Evolutionary conservation across 2,888 invertebrate species (phyloP).

Genomic region (Lasioglossum calceatum): DNA sequence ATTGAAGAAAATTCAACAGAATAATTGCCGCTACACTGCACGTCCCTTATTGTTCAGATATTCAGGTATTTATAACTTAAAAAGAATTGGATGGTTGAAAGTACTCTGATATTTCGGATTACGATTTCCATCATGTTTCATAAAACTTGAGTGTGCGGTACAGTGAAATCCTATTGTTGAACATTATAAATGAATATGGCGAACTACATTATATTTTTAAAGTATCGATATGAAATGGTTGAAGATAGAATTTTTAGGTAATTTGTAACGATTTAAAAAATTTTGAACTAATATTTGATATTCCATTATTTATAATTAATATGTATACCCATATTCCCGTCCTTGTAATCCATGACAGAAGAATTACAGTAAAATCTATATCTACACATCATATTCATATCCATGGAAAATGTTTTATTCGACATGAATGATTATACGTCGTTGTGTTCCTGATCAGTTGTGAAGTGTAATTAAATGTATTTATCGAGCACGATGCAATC

Average conservation of each 20-base stretch:
- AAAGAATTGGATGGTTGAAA: neutral
- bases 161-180: neutral
- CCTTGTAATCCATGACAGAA: neutral
- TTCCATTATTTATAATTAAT: neutral
- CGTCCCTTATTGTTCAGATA: neutral
- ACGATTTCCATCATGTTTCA: neutral
- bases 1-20: neutral
- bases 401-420: neutral
- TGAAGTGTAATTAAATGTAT: neutral
- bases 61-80: neutral
- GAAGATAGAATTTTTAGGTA: neutral
- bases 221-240: neutral
- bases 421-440: neutral
- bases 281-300: neutral
- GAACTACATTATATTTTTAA: neutral
- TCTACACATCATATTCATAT: neutral
- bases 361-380: neutral
- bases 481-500: neutral
- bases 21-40: neutral
- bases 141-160: neutral
- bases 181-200: neutral
- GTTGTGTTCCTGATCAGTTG: neutral
- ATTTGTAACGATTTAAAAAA: neutral
- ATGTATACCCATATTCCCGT: neutral
- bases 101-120: conserved; percentile 1